These are phyloP conservation scores for Philopedon plagiatum DNA, from an alignment of 2,888 invertebrate species.

Conservation along the genomic window DNA sequence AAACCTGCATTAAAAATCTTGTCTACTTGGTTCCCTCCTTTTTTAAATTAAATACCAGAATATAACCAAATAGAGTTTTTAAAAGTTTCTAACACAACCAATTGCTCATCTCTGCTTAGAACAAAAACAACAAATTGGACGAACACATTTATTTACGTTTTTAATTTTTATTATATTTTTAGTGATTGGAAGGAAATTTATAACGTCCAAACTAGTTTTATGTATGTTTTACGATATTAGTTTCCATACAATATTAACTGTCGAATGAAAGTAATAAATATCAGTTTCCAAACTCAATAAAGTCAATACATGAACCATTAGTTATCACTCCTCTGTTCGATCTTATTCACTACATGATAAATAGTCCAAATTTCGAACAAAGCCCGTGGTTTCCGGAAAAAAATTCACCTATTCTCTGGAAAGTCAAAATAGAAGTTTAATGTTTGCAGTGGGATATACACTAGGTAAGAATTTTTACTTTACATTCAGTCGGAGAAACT, in stretches of 20 bases:
- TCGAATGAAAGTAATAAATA: conserved; percentile 43
- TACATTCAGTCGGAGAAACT: too few species aligned
- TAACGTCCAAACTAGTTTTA: too few species aligned
- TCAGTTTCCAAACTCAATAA: conserved; percentile 41
- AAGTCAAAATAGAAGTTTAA: conserved; percentile 53
- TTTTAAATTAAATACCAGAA: too few species aligned
- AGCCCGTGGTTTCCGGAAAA: conserved; percentile 45
- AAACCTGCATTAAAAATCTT: too few species aligned
- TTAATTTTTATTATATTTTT: too few species aligned
- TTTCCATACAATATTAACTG: conserved; percentile 30
- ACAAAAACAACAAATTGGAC: too few species aligned
- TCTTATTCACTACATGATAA: conserved; percentile 46
- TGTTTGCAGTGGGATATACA: conserved; percentile 22
- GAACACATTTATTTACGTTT: too few species aligned
- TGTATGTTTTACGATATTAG: conserved; percentile 9
- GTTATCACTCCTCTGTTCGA: conserved; percentile 46
- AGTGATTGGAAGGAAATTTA: too few species aligned
- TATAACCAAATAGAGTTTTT: too few species aligned
- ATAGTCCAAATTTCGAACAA: conserved; percentile 37
- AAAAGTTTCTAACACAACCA: too few species aligned
- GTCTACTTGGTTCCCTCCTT: too few species aligned
- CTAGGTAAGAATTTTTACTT: not conserved
- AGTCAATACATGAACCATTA: conserved; percentile 48
- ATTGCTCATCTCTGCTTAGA: too few species aligned
- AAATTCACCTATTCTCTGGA: conserved; percentile 47